Base-by-base conservation (phyloP, 2,113 vertebrate species). In the Thamnaconus septentrionalis region DNA sequence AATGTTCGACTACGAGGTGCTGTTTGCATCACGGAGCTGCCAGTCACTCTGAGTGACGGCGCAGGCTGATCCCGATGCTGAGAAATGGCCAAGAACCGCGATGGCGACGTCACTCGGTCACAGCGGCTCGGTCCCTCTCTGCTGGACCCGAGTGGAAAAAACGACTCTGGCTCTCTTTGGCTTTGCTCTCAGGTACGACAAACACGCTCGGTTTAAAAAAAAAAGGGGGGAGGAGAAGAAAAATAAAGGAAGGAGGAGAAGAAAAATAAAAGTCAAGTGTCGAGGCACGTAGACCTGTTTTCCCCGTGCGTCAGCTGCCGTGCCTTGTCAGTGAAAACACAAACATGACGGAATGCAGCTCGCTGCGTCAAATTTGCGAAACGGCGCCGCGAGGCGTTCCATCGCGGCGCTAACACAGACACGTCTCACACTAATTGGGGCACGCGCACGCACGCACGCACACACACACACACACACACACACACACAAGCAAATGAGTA, bases 301-400 rank as follows among this genome's bases (percentile, higher is more conserved):
- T 88, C 78, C 83, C 81, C 78, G 70, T 84, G 82, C 84, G 83
- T 86, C 83, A 88, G 76, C 66, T 3, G 50, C 62, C 61, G 65
- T 66, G 80, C 81, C 60, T 43, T n/a, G 71, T 86, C 86, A 89
- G 80, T 80, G 79, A 84, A 83, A 85, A 80, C 78, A 86, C 75
- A 82, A 79, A 82, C 79, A 88, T 83, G 85, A 79, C 62, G 69
- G 56, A 85, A 79, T 63, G 65, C 80, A 75, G 60, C 56, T 81
- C 53, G 78, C 78, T 85, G 85, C 77, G 61, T 75, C 76, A 83
- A 31, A 31, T 84, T 39, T 62, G 65, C 64, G 59, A 78, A 53
- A 75, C 74, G 84, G 80, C 73, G 66, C 78, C 67, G 75, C 18
- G 4, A 59, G 58, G 42, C 56, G 66, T 58, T 85, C 50, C 12